Base-by-base conservation (phyloP, 2,797 vertebrate genomes). In the Microctenopoma steveboyesi region DNA sequence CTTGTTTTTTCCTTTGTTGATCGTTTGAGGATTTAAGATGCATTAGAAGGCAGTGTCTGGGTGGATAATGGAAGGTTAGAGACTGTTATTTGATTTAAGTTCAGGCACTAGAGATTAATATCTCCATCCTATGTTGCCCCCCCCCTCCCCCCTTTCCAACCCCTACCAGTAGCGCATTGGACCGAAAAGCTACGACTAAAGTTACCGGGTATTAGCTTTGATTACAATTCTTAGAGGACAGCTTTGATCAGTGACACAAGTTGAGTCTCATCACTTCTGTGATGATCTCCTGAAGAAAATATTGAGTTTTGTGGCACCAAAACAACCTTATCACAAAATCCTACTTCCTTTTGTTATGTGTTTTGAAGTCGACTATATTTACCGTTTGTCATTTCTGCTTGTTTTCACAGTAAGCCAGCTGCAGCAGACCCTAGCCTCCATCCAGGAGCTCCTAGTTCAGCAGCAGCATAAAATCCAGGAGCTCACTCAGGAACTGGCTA, bases 401-500 rank as follows among this genome's bases (percentile, higher is more conserved):
- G 58, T 86, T 80, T 65, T 53, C 81, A 78, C 88, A 99, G 98
- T 99, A 77, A 95, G 92, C 67, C 97, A 99, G 89, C 88, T 99
- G 59, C 98, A 99, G 91, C 94, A 95, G 78, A 98, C 97, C 2
- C 88, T 99, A 88, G 93, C 93, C 59, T 94, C 96, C 0, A 94
- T 99, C 72, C 98, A 99, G 86, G 97, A 99, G 63, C 93, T 99
- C 63, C 93, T 99, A 73, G 83, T 95, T 46, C 96, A 98, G 80
- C 97, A 99, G 81, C 97, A 99, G 79, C 95, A 97, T 93, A 96
- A 92, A 83, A 96, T 99, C 78, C 96, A 98, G 84, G 96, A 98
- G 66, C 95, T 99, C 33, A 93, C 95, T n/a, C 95, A 96, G 54
- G 97, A 98, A 52, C 92, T 97, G 86, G 89, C 94, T 47, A 65